These are phyloP conservation scores for Athalia cordata DNA, from an alignment of 2,888 invertebrate genomes.

Conservation along the genomic window DNA sequence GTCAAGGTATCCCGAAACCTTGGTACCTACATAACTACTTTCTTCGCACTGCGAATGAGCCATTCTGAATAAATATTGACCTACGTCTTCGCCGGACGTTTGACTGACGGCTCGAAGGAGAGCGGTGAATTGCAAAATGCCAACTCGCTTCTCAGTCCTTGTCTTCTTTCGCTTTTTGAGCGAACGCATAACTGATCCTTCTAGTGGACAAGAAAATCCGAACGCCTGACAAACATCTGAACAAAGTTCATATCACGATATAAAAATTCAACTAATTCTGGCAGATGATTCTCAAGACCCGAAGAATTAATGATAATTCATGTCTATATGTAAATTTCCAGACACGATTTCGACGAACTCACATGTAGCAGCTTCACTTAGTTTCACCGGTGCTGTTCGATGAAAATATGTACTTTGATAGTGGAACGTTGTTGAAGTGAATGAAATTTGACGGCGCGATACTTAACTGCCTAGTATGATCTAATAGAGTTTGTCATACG, in stretches of 20 bases:
- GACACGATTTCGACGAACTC: background rate
- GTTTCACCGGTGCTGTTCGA: background rate
- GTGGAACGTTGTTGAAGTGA: conserved; percentile 10
- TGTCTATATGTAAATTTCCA: background rate
- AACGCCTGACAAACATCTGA: background rate
- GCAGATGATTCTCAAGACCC: too few species aligned
- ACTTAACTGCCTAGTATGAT: conserved; percentile 21
- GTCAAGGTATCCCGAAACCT: background rate
- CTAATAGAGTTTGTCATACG: conserved; percentile 37
- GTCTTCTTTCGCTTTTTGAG: conserved; percentile 13
- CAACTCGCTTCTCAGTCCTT: background rate
- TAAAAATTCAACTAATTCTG: too few species aligned
- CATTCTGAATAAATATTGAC: conserved; percentile 46
- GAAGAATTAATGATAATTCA: too few species aligned
- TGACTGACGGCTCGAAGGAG: conserved; percentile 40
- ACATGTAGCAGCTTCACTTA: background rate
- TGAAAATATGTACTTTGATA: conserved; percentile 13
- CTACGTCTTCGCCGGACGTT: conserved; percentile 41
- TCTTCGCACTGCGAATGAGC: conserved; percentile 5
- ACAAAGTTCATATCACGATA: too few species aligned
- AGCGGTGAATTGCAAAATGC: conserved; percentile 4
- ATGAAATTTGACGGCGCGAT: conserved; percentile 23
- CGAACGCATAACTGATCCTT: conserved; percentile 19
- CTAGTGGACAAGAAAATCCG: background rate
- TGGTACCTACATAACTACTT: background rate